Conservation (phyloP, 2,113 vertebrate species). For the Lipotes vexillifer region DNA sequence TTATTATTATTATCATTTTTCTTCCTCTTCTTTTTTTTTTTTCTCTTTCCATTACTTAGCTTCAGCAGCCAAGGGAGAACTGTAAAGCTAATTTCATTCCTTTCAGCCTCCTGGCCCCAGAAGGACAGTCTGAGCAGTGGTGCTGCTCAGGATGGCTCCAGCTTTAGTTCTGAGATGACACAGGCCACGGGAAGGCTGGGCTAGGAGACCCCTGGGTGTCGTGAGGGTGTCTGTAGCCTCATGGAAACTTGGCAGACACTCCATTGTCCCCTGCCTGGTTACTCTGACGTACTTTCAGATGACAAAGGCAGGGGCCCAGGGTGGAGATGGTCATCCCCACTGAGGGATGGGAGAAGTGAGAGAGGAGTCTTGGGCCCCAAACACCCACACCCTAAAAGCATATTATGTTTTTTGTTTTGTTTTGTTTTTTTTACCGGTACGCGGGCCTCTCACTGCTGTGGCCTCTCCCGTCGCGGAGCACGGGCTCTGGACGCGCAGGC, state of each 20-base stretch:
- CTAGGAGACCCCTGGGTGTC: slow-evolving; percentile 7
- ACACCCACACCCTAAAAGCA: not conserved
- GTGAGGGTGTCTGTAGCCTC: not conserved
- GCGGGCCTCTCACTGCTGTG: too few species aligned
- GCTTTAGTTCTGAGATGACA: not conserved
- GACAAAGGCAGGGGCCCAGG: not conserved
- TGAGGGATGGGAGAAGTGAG: not conserved
- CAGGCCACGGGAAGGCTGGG: not conserved
- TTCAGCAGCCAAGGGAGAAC: not conserved
- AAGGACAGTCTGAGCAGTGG: not conserved
- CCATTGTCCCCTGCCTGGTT: not conserved
- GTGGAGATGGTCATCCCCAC: not conserved
- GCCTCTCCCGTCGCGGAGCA: too few species aligned
- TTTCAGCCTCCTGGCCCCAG: not conserved
- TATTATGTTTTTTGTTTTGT: too few species aligned
- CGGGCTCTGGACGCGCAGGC: too few species aligned
- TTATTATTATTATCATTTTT: not conserved
- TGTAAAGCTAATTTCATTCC: slow-evolving; percentile 47
- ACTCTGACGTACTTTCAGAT: not conserved
- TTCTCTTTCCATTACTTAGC: slow-evolving; percentile 47
- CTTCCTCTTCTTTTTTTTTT: not conserved
- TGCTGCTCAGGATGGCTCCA: not conserved
- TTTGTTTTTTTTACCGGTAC: too few species aligned
- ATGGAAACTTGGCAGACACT: slow-evolving; percentile 21
- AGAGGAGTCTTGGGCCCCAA: not conserved